Evolutionary conservation across 2,797 vertebrate genomes (phyloP).

Genomic region (Protonibea diacanthus): DNA sequence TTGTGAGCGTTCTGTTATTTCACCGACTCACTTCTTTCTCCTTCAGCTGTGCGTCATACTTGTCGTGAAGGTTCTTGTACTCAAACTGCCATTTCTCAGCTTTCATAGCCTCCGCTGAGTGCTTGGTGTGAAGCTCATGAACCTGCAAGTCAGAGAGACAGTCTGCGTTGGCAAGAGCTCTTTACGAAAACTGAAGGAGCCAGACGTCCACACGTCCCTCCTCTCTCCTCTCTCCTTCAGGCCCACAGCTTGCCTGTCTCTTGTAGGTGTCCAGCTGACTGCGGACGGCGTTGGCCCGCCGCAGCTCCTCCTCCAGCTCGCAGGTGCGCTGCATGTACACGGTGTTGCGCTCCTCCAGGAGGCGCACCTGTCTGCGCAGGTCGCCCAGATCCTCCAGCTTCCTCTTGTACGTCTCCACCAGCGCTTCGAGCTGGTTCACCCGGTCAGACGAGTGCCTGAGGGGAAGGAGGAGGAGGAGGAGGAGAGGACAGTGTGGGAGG

Average conservation of each 20-base stretch:
- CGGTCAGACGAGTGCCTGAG: conserved; percentile 91
- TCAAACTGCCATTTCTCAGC: conserved; percentile 96
- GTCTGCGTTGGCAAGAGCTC: conserved; percentile 26
- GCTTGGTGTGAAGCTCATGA: conserved; percentile 89
- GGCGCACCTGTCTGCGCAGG: conserved; percentile 91
- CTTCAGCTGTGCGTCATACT: conserved; percentile 88
- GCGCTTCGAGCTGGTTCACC: conserved; percentile 89
- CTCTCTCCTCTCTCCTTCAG: no score
- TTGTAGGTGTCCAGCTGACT: conserved; percentile 90
- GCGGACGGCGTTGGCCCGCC: conserved; percentile 87
- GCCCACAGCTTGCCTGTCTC: conserved; percentile 86
- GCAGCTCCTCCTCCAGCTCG: conserved; percentile 94
- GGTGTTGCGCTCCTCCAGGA: conserved; percentile 92
- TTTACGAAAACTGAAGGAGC: conserved; percentile 7
- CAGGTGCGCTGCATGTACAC: conserved; percentile 93
- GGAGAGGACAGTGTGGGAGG: conserved; percentile 35
- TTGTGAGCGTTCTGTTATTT: not conserved
- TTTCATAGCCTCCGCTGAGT: conserved; percentile 90
- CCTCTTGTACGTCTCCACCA: conserved; percentile 90
- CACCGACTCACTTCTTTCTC: conserved; percentile 89
- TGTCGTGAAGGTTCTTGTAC: conserved; percentile 91
- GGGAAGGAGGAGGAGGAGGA: conserved; percentile 10
- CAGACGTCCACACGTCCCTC: conserved; percentile 37
- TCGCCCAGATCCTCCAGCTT: conserved; percentile 93
- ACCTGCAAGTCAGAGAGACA: conserved; percentile 82